Evolutionary conservation across 2,797 vertebrate genomes (phyloP), one percentile per base, ranked within the genome.

Genomic region (Sorex maritimensis): DNA sequence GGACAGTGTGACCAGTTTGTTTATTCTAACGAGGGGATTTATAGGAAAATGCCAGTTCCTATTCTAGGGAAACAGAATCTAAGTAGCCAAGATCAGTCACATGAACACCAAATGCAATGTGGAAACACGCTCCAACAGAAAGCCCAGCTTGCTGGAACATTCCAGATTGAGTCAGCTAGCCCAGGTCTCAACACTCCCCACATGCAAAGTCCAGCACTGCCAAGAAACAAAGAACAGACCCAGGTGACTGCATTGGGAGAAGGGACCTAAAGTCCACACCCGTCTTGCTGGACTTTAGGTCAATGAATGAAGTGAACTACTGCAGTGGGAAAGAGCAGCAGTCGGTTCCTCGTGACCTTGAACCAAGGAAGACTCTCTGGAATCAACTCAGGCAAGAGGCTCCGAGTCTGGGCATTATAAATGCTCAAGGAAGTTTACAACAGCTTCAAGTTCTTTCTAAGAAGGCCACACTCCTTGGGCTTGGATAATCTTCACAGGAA

Each of bases 401-500:
- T 15, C 26, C 63, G 52, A 89, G 44, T 44, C 26, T 21, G 52
- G 7, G 55, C 19, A 7, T 7, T 69, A 14, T 49, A 74, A 77
- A 79, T 79, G 28, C 90, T 89, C 69, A 6, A 34, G 69, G 68
- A 85, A 90, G 73, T 94, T 92, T 89, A 89, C 77, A 79, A 75
- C 9, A 41, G 58, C 38, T 65, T 83, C 30, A 5, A 87, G 88
- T 28, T 79, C 90, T 94, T 95, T 95, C 96, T 89, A 93, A 80
- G 92, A 93, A 95, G 86, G 28, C 81, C 90, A 34, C 89, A 58
- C 61, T 81, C 65, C 71, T 82, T 87, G 17, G 93, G 83, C 78
- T 58, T 17, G 49, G 24, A 90, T 0, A 1, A 41, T n/a, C 61
- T 63, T 65, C 23, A 34, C 34, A 71, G 84, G 24, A 65, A 71